Evolutionary conservation across 2,113 vertebrate genomes (phyloP), one percentile per base, ranked within the genome.

Genomic region (Catagonus wagneri): DNA sequence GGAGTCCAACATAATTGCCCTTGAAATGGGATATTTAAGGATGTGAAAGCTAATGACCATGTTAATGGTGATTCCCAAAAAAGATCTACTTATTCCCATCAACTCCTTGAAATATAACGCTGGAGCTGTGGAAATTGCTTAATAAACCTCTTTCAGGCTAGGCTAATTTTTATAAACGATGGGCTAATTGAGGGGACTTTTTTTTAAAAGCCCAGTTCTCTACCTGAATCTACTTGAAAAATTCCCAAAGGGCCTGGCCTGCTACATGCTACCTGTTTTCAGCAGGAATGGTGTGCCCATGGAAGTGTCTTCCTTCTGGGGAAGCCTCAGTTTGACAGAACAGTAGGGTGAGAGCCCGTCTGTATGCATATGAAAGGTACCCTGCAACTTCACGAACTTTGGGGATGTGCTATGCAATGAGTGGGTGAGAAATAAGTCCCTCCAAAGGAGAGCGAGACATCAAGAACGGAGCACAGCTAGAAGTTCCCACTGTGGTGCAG

Each of bases 11-110:
- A 79, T 79, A 88, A 93, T 74, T 97, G 68, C 86, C 92, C 69
- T 94, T 91, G 79, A 95, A 95, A 95, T 93, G 79, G 86, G 39
- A 79, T 86, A 80, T 83, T 94, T 94, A 93, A 91, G 65, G 65
- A 76, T 61, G 44, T 83, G 79, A 92, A 84, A 93, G 75, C 69
- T 80, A 89, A 95, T 71, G 52, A 29, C 29, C 71, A 68, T 34
- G 44, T 39, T 86, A 89, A 95, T 89, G 52, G 79, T 69, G 69
- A 88, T 93, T 96, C 72, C 63, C 79, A 84, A 80, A 80, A 92
- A 96, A 90, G 76, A 88, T 29, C 68, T 74, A 75, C 34, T 83
- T 94, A 92, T 75, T 12, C 20, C 80, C 32, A 44, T 83, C 34
- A 96, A 94, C 13, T 87, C 54, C 36, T 32, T 96, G 58, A 95